A percentile compares a stretch with the other conserved stretches of the same genome.
These are phyloP conservation scores for Morpho helenor DNA, from an alignment of 2,888 invertebrate species.

Conservation along the genomic window DNA sequence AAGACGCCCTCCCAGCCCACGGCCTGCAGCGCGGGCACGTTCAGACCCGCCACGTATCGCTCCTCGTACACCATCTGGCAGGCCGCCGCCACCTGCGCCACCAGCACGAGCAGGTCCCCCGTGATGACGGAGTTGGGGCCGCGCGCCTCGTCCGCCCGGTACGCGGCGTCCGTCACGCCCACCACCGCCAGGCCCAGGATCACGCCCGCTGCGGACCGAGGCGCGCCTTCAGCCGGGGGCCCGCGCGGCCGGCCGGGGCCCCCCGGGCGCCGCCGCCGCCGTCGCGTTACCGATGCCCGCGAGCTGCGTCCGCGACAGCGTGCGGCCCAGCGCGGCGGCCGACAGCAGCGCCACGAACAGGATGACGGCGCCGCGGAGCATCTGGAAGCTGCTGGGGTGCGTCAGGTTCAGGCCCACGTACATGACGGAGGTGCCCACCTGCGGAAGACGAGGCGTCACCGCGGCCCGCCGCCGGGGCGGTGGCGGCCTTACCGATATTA, in stretches of 20 bases:
- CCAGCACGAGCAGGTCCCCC: constrained; percentile 86
- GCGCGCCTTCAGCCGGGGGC: background rate
- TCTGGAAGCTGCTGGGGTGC: constrained; percentile 96
- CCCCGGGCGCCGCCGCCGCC: too few relatives aligned
- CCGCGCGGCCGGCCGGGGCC: too few relatives aligned
- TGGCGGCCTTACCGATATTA: too few relatives aligned
- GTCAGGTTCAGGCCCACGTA: constrained; percentile 95
- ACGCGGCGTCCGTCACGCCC: constrained; percentile 85
- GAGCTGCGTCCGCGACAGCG: constrained; percentile 85
- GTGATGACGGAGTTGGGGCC: constrained; percentile 88
- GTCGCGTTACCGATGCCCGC: constrained; percentile 79
- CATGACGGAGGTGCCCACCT: constrained; percentile 91
- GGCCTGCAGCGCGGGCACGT: constrained; percentile 93
- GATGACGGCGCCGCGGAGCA: constrained; percentile 94
- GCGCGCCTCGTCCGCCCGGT: constrained; percentile 60
- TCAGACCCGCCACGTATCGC: constrained; percentile 88
- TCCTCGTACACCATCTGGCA: constrained; percentile 97
- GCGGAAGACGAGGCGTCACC: background rate
- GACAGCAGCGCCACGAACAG: constrained; percentile 94
- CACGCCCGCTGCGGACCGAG: constrained; percentile 69
- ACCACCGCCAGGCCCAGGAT: constrained; percentile 86
- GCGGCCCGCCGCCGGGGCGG: too few relatives aligned
- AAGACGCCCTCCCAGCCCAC: constrained; percentile 94
- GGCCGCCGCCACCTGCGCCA: constrained; percentile 90
- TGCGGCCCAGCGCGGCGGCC: constrained; percentile 86